A percentile compares a stretch with the other conserved stretches of the same genome.
Evolutionary conservation across 2,888 invertebrate species (phyloP).

Genomic region (Spodoptera exigua): DNA sequence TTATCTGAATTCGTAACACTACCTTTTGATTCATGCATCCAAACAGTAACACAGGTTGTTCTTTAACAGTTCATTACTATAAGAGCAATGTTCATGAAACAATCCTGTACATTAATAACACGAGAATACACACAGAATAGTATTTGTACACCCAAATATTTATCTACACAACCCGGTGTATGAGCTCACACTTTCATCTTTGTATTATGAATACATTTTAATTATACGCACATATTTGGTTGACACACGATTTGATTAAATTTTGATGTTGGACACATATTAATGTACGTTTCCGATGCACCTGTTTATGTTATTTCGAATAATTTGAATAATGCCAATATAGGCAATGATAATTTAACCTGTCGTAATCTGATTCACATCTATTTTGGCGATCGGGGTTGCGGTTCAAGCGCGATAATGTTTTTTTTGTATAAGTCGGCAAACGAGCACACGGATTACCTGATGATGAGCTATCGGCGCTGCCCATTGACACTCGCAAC

Average conservation of each 20-base stretch:
- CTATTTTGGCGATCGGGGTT: too few species aligned
- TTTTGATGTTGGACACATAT: neutral
- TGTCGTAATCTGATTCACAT: neutral
- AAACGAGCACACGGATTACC: too few species aligned
- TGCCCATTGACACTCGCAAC: too few species aligned
- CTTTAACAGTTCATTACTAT: too few species aligned
- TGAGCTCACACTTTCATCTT: slow-evolving; percentile 19
- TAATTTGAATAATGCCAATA: neutral
- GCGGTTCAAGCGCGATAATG: too few species aligned
- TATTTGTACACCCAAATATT: slow-evolving; percentile 13
- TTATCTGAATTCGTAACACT: too few species aligned
- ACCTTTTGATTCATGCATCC: too few species aligned
- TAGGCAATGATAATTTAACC: neutral
- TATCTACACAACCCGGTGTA: slow-evolving; percentile 30
- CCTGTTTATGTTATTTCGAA: neutral
- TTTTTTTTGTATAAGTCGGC: too few species aligned
- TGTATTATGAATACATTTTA: slow-evolving; percentile 27
- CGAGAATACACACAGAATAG: slow-evolving; percentile 9
- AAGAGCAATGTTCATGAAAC: too few species aligned
- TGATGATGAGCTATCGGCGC: too few species aligned
- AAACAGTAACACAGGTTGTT: too few species aligned
- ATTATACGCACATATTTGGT: neutral
- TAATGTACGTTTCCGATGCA: neutral
- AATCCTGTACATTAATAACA: neutral
- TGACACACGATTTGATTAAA: neutral